Conservation (phyloP, 92 coral and sea anemone species). For the Siderastrea radians region DNA sequence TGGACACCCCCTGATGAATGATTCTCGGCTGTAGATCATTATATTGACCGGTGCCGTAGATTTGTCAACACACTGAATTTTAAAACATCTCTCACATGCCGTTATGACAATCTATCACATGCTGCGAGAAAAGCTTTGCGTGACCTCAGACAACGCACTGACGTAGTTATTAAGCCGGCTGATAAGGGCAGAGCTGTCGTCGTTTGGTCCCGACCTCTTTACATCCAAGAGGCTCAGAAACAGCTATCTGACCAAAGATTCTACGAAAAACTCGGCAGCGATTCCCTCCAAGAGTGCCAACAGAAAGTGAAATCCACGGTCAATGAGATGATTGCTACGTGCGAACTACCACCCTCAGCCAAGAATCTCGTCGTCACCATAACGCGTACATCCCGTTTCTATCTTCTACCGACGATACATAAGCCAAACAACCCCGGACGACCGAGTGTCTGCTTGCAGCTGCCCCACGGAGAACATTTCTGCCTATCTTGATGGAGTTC, state of each 20-base stretch:
- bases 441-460: no score
- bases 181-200: no score
- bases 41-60: background rate
- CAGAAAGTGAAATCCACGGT: background rate
- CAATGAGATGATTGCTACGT: background rate
- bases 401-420: no score
- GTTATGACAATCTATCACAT: background rate
- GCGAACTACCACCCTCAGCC: no score
- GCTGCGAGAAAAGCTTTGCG: background rate
- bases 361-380: no score
- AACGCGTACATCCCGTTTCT: no score
- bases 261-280: background rate
- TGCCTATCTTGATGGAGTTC: no score
- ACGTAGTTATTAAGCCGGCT: no score
- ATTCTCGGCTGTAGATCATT: background rate
- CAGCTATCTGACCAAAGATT: conserved; percentile 1
- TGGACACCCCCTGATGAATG: background rate
- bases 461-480: no score
- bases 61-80: background rate
- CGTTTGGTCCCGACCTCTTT: background rate
- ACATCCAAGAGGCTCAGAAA: background rate
- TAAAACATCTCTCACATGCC: background rate
- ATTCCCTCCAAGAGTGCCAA: background rate
- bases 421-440: no score
- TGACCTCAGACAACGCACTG: no score